These are phyloP conservation scores for Akabosia matsudoensis DNA, from an alignment of 1,140 invertebrate species.

Conservation along the genomic window DNA sequence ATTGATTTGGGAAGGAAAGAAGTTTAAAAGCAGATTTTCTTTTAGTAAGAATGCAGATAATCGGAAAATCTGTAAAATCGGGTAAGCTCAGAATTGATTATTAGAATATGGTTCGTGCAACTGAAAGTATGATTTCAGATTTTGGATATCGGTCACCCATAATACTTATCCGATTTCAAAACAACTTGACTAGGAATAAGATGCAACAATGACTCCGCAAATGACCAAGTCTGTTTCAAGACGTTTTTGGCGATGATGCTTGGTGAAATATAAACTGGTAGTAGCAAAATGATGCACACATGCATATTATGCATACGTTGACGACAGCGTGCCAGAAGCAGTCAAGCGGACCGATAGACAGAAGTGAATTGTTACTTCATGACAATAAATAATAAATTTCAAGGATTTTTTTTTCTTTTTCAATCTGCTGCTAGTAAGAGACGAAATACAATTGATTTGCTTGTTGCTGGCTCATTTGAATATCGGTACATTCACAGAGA, in stretches of 20 bases:
- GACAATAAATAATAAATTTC: conserved; percentile 24
- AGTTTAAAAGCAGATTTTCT: neutral
- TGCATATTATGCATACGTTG: too few relatives aligned
- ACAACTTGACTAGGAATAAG: neutral
- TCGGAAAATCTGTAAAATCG: neutral
- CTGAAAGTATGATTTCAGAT: neutral
- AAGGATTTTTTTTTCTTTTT: conserved; percentile 12
- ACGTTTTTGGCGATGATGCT: neutral
- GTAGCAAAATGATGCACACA: too few relatives aligned
- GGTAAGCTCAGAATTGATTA: too few relatives aligned
- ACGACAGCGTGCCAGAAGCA: conserved; percentile 13
- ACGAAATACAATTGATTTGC: neutral
- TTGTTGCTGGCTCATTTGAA: neutral
- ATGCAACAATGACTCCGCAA: conserved; percentile 12
- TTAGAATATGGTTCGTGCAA: too few relatives aligned
- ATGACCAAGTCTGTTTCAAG: neutral
- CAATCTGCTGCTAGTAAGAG: neutral
- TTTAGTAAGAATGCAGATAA: neutral
- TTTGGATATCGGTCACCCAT: neutral
- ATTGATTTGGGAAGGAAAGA: neutral
- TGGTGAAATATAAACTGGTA: neutral
- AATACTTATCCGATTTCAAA: neutral
- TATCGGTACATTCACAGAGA: neutral
- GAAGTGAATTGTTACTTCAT: conserved; percentile 6
- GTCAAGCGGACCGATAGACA: neutral